Conservation (phyloP, 2,888 invertebrate species). For the Trissolcus japonicus region DNA sequence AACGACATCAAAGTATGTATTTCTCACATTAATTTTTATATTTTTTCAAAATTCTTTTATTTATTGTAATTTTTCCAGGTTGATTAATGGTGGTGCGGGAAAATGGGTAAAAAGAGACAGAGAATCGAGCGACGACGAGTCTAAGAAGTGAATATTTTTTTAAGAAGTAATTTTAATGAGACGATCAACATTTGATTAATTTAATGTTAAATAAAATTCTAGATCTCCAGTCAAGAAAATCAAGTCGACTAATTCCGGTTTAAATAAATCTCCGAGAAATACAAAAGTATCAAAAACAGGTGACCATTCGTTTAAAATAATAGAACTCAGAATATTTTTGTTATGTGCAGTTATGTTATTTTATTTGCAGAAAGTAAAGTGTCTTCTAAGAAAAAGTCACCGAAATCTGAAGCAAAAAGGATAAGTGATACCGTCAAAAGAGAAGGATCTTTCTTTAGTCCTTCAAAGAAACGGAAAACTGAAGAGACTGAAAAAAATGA, state of each 20-base stretch:
- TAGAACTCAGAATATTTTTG: too few species aligned
- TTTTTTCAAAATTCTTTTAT: neutral
- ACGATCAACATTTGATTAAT: neutral
- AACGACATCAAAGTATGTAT: too few species aligned
- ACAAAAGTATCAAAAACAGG: neutral
- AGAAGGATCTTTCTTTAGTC: constrained; percentile 8
- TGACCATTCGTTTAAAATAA: neutral
- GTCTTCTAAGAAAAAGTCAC: constrained; percentile 24
- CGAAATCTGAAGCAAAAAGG: constrained; percentile 45
- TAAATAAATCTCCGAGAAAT: constrained; percentile 22
- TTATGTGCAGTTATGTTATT: too few species aligned
- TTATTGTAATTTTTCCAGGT: neutral
- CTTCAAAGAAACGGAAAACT: constrained; percentile 30
- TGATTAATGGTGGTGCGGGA: neutral
- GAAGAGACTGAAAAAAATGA: constrained; percentile 21
- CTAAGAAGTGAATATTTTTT: constrained; percentile 14
- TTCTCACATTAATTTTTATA: constrained; percentile 11
- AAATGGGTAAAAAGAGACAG: constrained; percentile 2
- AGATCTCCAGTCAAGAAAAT: constrained; percentile 39
- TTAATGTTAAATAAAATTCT: neutral
- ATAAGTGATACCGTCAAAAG: constrained; percentile 34
- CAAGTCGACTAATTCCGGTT: constrained; percentile 14
- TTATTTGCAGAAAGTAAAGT: constrained; percentile 25
- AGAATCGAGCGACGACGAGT: constrained; percentile 14
- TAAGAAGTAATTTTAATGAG: neutral